Evolutionary conservation across 2,888 invertebrate species (phyloP).

Genomic region (Chrysolina oricalcia): DNA sequence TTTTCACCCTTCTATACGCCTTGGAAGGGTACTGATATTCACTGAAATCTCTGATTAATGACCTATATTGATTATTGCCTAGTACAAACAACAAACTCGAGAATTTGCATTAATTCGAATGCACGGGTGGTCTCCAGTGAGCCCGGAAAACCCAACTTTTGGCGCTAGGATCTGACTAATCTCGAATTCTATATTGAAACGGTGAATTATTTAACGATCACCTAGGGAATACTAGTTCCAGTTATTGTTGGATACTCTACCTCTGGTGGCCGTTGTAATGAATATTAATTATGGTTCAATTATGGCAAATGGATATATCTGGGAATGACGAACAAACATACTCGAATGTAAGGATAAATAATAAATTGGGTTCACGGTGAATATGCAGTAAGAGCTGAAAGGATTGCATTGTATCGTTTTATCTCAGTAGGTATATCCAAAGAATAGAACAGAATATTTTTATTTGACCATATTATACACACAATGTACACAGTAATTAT

Average conservation of each 20-base stretch:
- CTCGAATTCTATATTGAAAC: conserved; percentile 10
- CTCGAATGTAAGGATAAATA: conserved; percentile 12
- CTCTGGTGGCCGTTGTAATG: conserved; percentile 23
- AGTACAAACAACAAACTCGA: neutral
- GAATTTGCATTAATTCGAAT: neutral
- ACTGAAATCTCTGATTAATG: too few relatives aligned
- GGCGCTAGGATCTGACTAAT: neutral
- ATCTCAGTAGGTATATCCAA: neutral
- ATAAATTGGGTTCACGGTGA: conserved; percentile 5
- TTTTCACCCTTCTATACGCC: too few relatives aligned
- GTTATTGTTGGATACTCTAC: conserved; percentile 4
- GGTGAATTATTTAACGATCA: conserved; percentile 13
- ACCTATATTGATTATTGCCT: too few relatives aligned
- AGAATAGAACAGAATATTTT: too few relatives aligned
- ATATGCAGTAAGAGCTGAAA: conserved; percentile 3
- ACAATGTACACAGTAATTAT: too few relatives aligned
- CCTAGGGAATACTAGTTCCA: conserved; percentile 16
- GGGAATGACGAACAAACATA: conserved; percentile 10
- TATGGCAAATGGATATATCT: conserved; percentile 31
- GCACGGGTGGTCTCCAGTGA: neutral
- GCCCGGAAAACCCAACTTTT: conserved; percentile 1
- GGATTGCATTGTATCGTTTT: conserved; percentile 2
- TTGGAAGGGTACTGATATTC: too few relatives aligned
- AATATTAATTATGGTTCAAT: conserved; percentile 30
- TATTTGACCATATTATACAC: too few relatives aligned